A percentile compares a stretch with the other conserved stretches of the same genome.
Evolutionary conservation across 2,888 invertebrate species (phyloP).

Genomic region (Chironomus tentans): DNA sequence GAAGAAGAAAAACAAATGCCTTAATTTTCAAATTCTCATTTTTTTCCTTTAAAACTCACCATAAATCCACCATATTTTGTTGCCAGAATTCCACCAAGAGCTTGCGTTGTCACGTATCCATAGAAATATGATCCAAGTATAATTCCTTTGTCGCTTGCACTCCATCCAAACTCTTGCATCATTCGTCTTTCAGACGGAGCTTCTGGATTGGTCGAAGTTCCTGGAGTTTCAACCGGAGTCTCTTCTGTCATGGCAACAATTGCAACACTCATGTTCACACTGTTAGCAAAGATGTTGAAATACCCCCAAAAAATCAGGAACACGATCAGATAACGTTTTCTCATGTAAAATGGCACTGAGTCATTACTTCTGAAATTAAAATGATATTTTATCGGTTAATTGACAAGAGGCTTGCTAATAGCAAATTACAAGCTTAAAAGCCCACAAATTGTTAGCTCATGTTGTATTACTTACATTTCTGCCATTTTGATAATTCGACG

Average conservation of each 20-base stretch:
- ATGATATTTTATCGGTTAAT: too few species aligned
- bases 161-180: conserved; percentile 74
- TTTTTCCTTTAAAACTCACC: background rate
- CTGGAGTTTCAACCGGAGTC: too few species aligned
- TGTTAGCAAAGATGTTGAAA: conserved; percentile 71
- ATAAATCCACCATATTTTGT: background rate
- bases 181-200: too few species aligned
- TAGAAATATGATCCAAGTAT: conserved; percentile 83
- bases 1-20: conserved; percentile 31
- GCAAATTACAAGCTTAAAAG: too few species aligned
- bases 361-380: too few species aligned
- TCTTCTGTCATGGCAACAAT: conserved; percentile 63
- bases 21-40: too few species aligned
- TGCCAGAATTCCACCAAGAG: conserved; percentile 34
- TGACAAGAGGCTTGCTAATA: too few species aligned
- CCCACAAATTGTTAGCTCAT: too few species aligned
- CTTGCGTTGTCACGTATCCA: conserved; percentile 75
- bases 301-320: conserved; percentile 73
- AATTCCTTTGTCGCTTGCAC: conserved; percentile 64
- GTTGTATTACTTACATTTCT: too few species aligned
- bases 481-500: too few species aligned
- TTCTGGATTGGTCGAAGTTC: too few species aligned
- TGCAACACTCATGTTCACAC: conserved; percentile 85
- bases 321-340: conserved; percentile 57
- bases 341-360: too few species aligned